Conservation (phyloP, 2,113 vertebrate genomes). For the Heterochromis multidens region DNA sequence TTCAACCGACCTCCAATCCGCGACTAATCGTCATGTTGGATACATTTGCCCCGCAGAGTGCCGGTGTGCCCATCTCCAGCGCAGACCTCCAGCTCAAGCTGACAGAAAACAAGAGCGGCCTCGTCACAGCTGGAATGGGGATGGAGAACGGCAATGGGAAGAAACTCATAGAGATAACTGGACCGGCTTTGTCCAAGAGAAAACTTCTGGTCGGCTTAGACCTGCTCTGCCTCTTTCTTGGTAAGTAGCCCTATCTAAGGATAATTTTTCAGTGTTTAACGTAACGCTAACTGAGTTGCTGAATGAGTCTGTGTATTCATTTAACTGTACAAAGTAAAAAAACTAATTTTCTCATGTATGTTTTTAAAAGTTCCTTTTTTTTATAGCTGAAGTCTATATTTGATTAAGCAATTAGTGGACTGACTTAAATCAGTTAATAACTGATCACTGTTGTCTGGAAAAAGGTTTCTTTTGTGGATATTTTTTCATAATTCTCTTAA, state of each 20-base stretch:
- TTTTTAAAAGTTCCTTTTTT: not conserved
- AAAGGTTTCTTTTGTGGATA: not conserved
- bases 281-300: not conserved
- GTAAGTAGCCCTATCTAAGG: conserved; percentile 25
- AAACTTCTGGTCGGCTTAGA: conserved; percentile 65
- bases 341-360: not conserved
- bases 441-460: not conserved
- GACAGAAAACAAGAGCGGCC: conserved; percentile 27
- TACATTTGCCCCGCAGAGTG: conserved; percentile 20
- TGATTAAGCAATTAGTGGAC: not conserved
- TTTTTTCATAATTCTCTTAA: not conserved
- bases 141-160: conserved; percentile 45
- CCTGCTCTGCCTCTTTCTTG: conserved; percentile 65
- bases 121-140: conserved; percentile 1
- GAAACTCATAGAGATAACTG: conserved; percentile 34
- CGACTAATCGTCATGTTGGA: conserved; percentile 45
- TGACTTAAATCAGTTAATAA: not conserved
- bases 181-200: conserved; percentile 52
- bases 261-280: not conserved
- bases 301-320: not conserved
- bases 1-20: not conserved
- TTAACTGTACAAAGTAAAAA: not conserved
- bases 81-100: conserved; percentile 54
- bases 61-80: not conserved
- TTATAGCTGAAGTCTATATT: not conserved